Base-by-base conservation (phyloP, 2,888 invertebrate species). In the Aleiodes alternator region DNA sequence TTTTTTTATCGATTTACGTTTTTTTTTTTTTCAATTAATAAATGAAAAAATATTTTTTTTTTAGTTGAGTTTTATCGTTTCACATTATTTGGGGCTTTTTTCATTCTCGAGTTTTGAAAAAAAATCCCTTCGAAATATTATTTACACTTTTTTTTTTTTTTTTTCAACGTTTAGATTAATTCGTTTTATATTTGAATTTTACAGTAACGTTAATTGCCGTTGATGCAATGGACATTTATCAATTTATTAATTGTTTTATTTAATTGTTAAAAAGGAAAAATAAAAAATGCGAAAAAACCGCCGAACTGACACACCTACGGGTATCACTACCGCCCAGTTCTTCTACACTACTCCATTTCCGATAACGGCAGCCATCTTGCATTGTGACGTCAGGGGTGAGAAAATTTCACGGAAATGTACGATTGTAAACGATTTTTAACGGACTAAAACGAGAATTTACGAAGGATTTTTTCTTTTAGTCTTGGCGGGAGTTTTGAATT, bases 351-450 rank as follows among this genome's bases (percentile, higher is more conserved):
- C 88, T 91, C 92, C 91, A 90, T 91, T 91, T 91, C 92, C 92
- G 91, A 92, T 92, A 92, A 92, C 92, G 92, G 92, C 94, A 92
- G 94, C 94, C 94, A 94, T 94, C 93, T 94, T 94, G 93, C 91
- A 76, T 68, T 90, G 90, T 91, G 92, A 93, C 93, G 93, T 94
- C 93, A 94, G 80, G 72, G 68, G 69, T 75, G 57, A 50, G 29
- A 80, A 77, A 78, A 50, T 59, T 23, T 34, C 34, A 70, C 80
- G 78, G 75, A 48, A 29, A 12, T 6, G 12, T 1, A 43, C 64
- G 64, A 43, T n/a, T 5, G 16, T 51, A 53, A 74, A 76, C 84
- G 84, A 82, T 48, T 69, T 56, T 12, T 55, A 5, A 71, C 80
- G 78, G 76, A 56, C 23, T 31, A 12, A 38, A 14, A 38, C 29